Base-by-base conservation (phyloP, 2,797 vertebrate genomes). In the Hippopotamyrus pictus region DNA sequence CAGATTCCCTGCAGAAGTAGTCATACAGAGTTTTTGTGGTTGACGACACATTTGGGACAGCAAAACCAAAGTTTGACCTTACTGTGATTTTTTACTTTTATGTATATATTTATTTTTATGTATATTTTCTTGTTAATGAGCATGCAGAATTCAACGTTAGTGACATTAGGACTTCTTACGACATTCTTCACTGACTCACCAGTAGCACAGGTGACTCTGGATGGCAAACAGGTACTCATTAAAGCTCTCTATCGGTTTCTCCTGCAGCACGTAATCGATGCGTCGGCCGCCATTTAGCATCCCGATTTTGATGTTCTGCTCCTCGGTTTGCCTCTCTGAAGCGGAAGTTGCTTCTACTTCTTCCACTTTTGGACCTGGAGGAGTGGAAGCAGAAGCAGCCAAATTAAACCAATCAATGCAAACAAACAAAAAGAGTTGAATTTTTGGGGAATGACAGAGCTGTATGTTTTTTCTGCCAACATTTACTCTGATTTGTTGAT, bases 201-300 rank as follows among this genome's bases (percentile, higher is more conserved):
- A 97, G 37, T 97, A 97, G 92, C 96, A 97, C 0, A 97, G 95
- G 14, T 97, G 96, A 19, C 96, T 96, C 88, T 97, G 96, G 2
- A 97, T 93, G 51, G 96, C 96, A 92, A 97, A 97, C 41, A 97
- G 89, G 33, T 97, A 97, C 62, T 97, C 96, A 0, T 97, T 97
- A 86, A 97, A 97, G 91, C 96, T 97, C 92, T 97, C 96, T 0
- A 97, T 97, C 0, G 96, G 96, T 89, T 97, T 97, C 92, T 97
- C 96, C 93, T 97, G 96, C n/a, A 97, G 93, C 90, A 97, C 96
- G 0, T 96, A 96, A 93, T 97, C 96, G 0, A 97, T 96, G 51
- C 96, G 96, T 0, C 95, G 96, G 29, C 96, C 96, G 0, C 96
- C 93, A 0, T 97, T 97, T 87, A 97, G 93, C 96, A 93, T 94